These are phyloP conservation scores for Anas platyrhynchos DNA, from an alignment of 2,113 vertebrate genomes.

Conservation along the genomic window DNA sequence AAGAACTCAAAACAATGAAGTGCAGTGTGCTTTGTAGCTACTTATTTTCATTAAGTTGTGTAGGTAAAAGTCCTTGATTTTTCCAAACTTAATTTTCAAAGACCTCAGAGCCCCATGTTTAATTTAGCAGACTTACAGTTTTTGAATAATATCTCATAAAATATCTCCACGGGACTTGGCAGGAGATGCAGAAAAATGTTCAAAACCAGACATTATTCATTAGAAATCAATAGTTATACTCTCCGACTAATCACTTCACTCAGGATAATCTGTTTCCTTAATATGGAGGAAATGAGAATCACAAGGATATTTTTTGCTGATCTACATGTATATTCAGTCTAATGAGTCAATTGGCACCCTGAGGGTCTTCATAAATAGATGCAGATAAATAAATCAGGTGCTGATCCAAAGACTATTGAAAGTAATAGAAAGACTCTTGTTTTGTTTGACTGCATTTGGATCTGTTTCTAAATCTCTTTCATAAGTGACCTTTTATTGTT, in stretches of 20 bases:
- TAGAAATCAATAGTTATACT: conserved; percentile 25
- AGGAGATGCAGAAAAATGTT: conserved; percentile 29
- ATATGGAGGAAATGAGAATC: neutral
- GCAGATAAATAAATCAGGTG: neutral
- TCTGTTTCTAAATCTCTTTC: neutral
- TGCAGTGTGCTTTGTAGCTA: conserved; percentile 54
- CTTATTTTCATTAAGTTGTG: conserved; percentile 45
- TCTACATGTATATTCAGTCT: neutral
- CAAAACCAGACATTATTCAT: neutral
- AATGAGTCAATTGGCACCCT: neutral
- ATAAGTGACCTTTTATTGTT: neutral
- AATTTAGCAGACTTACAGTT: conserved; percentile 61
- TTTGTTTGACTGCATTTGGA: neutral
- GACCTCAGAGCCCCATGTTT: conserved; percentile 30
- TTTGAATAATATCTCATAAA: conserved; percentile 57
- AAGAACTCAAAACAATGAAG: conserved; percentile 63
- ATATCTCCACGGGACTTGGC: conserved; percentile 35
- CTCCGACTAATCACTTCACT: neutral
- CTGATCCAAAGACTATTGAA: neutral
- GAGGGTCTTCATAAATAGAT: neutral
- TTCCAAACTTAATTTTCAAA: conserved; percentile 69
- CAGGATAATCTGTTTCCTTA: neutral
- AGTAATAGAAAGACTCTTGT: neutral
- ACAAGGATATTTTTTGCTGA: neutral
- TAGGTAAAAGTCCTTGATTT: conserved; percentile 59